These are phyloP conservation scores for Pandemis cinnamomeana DNA, from an alignment of 2,888 invertebrate species.

Conservation along the genomic window DNA sequence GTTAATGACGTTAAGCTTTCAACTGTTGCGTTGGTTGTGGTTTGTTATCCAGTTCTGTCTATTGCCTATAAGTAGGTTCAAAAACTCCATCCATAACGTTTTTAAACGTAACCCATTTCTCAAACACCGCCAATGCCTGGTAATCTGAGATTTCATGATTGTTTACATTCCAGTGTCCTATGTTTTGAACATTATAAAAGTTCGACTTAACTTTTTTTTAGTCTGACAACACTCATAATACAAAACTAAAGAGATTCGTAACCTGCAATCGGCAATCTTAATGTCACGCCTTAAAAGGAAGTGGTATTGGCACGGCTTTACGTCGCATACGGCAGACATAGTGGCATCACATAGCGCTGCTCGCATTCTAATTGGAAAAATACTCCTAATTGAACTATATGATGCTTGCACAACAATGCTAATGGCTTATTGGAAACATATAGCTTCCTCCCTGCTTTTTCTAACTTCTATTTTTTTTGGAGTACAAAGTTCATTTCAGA, in stretches of 20 bases:
- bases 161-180: too few relatives aligned
- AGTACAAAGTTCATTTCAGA: too few relatives aligned
- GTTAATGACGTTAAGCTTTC: constrained; percentile 9
- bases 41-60: too few relatives aligned
- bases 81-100: neutral
- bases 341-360: constrained; percentile 25
- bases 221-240: neutral
- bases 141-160: too few relatives aligned
- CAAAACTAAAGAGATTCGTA: neutral
- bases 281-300: constrained; percentile 24
- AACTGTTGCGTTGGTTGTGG: constrained; percentile 2
- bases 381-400: neutral
- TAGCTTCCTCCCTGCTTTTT: too few relatives aligned
- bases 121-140: too few relatives aligned
- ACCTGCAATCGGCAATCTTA: neutral
- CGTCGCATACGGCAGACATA: constrained; percentile 24
- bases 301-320: constrained; percentile 13
- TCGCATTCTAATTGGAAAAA: constrained; percentile 35
- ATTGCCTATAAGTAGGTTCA: neutral
- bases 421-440: neutral
- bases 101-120: too few relatives aligned
- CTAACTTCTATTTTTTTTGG: too few relatives aligned
- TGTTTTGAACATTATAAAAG: too few relatives aligned
- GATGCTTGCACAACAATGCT: constrained; percentile 6
- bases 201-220: neutral